Percentiles rank a stretch among this genome's conserved stretches.
These are phyloP conservation scores for Lates calcarifer DNA, from an alignment of 2,113 vertebrate species.

Conservation along the genomic window DNA sequence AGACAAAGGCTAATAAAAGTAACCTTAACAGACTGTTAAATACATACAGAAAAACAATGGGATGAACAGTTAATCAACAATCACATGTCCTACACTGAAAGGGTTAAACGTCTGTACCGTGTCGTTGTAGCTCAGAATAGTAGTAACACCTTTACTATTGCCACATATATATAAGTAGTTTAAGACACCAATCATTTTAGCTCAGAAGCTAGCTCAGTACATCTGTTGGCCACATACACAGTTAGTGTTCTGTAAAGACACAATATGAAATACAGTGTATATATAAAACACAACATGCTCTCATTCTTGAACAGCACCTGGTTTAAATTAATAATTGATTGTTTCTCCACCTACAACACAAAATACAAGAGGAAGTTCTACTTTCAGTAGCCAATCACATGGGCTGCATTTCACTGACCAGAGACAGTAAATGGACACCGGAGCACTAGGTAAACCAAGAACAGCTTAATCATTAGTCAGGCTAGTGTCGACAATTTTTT, in stretches of 20 bases:
- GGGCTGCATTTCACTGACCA: conserved; percentile 24
- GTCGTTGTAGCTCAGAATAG: conserved; percentile 29
- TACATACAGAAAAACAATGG: conserved; percentile 47
- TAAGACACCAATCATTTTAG: conserved; percentile 36
- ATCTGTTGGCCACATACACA: conserved; percentile 47
- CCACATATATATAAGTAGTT: conserved; percentile 33
- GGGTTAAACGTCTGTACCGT: conserved; percentile 51
- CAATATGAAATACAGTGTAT: background rate
- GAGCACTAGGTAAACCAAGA: conserved; percentile 39
- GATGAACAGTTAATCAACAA: conserved; percentile 21
- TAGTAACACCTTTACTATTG: conserved; percentile 22
- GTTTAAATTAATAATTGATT: conserved; percentile 41
- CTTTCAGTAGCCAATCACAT: conserved; percentile 16
- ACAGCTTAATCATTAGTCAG: conserved; percentile 64
- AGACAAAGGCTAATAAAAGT: conserved; percentile 19
- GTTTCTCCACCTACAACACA: conserved; percentile 7
- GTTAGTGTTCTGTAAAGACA: conserved; percentile 28
- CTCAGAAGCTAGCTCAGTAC: conserved; percentile 9
- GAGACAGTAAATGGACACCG: conserved; percentile 24
- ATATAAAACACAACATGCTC: conserved; percentile 10
- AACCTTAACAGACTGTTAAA: conserved; percentile 37
- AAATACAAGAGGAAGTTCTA: conserved; percentile 36
- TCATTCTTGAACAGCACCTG: conserved; percentile 49
- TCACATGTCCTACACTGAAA: conserved; percentile 9
- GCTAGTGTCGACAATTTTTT: conserved; percentile 46